A percentile compares a stretch with the other conserved stretches of the same genome.
Evolutionary conservation across 2,888 invertebrate genomes (phyloP).

Genomic region (Teinopalpus imperialis): DNA sequence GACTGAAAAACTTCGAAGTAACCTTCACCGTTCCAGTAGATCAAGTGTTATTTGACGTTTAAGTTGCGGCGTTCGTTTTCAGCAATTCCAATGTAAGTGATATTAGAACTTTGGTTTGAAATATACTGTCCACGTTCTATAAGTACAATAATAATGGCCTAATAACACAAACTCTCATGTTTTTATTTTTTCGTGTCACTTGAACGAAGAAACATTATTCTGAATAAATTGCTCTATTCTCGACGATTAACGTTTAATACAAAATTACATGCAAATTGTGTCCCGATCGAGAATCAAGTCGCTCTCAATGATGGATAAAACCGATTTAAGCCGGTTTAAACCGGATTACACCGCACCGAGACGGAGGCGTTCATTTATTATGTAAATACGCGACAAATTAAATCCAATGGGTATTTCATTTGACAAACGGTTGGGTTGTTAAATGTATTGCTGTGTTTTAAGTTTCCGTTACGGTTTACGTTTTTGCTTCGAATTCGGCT

Average conservation of each 20-base stretch:
- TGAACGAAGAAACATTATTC: conserved; percentile 32
- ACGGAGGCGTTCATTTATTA: conserved; percentile 78
- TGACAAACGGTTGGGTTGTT: conserved; percentile 67
- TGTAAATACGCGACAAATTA: conserved; percentile 81
- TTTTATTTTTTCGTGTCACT: background rate
- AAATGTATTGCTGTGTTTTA: conserved; percentile 50
- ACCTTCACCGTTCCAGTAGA: too few relatives aligned
- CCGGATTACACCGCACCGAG: conserved; percentile 68
- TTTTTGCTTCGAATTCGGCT: conserved; percentile 6
- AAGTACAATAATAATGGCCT: too few relatives aligned
- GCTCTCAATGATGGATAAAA: conserved; percentile 77
- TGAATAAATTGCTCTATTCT: conserved; percentile 58
- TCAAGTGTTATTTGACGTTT: too few relatives aligned
- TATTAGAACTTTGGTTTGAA: too few relatives aligned
- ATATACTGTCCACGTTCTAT: too few relatives aligned
- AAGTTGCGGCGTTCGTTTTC: too few relatives aligned
- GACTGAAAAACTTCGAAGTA: too few relatives aligned
- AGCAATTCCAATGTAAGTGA: too few relatives aligned
- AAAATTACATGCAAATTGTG: conserved; percentile 74
- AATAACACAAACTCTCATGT: too few relatives aligned
- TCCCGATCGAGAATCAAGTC: conserved; percentile 78
- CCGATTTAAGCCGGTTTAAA: conserved; percentile 61
- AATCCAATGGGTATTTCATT: conserved; percentile 77
- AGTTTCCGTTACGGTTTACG: conserved; percentile 35
- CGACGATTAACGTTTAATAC: conserved; percentile 67